These are phyloP conservation scores for Trachelus tabidus DNA, from an alignment of 2,888 invertebrate species.

Conservation along the genomic window DNA sequence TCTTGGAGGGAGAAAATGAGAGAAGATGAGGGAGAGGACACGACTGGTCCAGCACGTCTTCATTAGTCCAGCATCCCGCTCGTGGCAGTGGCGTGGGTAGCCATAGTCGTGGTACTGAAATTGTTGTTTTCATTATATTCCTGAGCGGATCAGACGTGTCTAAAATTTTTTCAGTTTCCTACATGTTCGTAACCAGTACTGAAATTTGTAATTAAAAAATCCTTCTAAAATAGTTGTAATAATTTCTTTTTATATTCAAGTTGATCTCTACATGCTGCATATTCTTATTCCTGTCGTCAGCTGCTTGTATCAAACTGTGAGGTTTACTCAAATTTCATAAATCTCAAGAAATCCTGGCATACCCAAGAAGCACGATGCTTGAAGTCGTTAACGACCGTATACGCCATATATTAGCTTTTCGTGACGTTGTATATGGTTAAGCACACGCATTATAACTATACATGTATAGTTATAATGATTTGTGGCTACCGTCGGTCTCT, in stretches of 20 bases:
- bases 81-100: constrained; percentile 36
- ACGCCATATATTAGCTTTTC: neutral
- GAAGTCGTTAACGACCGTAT: neutral
- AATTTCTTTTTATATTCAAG: neutral
- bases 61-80: constrained; percentile 43
- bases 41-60: constrained; percentile 45
- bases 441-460: constrained; percentile 24
- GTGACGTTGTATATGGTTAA: neutral
- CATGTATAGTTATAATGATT: constrained; percentile 33
- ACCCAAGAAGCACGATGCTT: neutral
- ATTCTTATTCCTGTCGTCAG: neutral
- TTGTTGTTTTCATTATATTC: neutral
- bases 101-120: constrained; percentile 30
- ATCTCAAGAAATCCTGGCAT: neutral
- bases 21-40: constrained; percentile 17
- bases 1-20: constrained; percentile 12
- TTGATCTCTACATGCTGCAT: neutral
- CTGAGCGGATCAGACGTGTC: neutral
- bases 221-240: neutral
- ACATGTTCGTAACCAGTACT: neutral
- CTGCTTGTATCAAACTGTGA: neutral
- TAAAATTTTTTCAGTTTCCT: neutral
- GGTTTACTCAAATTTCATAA: neutral
- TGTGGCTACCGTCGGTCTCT: constrained; percentile 31
- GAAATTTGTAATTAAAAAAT: neutral